phyloP scores from a whole-genome alignment of 2,888 invertebrate genomes.

The Conomelus anceps region DNA sequence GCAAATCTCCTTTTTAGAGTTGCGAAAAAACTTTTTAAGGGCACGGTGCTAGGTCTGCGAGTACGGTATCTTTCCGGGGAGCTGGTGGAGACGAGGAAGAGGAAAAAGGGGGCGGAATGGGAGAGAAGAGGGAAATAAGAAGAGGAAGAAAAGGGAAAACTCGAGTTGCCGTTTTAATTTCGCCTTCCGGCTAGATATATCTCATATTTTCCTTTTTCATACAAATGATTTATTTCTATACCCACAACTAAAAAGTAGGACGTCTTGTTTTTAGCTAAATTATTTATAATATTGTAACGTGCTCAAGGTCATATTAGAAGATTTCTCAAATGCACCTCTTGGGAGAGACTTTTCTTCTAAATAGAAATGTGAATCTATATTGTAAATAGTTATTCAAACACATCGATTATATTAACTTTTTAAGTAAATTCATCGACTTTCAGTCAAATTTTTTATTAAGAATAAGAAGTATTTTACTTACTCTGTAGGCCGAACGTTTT shows the following conservation, averaged over 20 bases:
- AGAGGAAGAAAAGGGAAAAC: not conserved
- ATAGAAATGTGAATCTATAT: too few species aligned
- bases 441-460: too few species aligned
- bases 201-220: not conserved
- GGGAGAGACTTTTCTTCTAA: too few species aligned
- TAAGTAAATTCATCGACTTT: too few species aligned
- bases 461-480: too few species aligned
- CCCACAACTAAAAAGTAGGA: not conserved
- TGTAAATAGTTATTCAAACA: too few species aligned
- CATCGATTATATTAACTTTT: too few species aligned
- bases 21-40: slow-evolving; percentile 8
- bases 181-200: slow-evolving; percentile 4
- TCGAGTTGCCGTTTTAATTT: not conserved
- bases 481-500: too few species aligned
- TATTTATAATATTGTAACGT: not conserved
- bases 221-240: not conserved
- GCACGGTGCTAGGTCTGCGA: not conserved
- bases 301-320: not conserved
- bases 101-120: too few species aligned
- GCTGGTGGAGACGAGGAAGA: too few species aligned
- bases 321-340: too few species aligned
- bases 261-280: not conserved
- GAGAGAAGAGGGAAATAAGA: not conserved
- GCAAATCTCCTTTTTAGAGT: slow-evolving; percentile 9
- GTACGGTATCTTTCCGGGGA: not conserved